These are phyloP conservation scores for Aphyosemion australe DNA, from an alignment of 2,113 vertebrate species.

Conservation along the genomic window DNA sequence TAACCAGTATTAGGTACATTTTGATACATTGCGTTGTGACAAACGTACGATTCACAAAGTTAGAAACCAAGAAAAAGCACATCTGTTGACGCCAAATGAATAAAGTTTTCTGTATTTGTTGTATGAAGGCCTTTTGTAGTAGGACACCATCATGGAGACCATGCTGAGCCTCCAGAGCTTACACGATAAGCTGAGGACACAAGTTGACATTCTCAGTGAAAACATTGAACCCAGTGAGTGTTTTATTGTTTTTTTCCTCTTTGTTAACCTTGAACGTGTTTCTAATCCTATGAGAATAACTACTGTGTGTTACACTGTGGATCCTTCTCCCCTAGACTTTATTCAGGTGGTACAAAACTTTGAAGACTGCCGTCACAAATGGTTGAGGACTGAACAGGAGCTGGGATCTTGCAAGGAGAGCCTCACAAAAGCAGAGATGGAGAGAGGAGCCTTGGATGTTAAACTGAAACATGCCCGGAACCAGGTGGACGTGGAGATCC, in stretches of 20 bases:
- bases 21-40: too few relatives aligned
- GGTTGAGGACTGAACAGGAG: conserved; percentile 84
- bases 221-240: conserved; percentile 90
- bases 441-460: conserved; percentile 89
- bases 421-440: conserved; percentile 89
- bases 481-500: conserved; percentile 97
- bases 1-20: background rate
- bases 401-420: conserved; percentile 85
- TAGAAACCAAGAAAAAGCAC: too few relatives aligned
- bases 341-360: conserved; percentile 91
- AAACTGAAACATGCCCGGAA: conserved; percentile 98
- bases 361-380: conserved; percentile 87
- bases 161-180: conserved; percentile 82
- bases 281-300: too few relatives aligned
- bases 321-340: conserved; percentile 80
- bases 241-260: background rate
- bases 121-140: conserved; percentile 22
- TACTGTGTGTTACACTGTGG: background rate
- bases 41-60: too few relatives aligned
- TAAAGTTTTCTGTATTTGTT: background rate
- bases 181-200: conserved; percentile 83
- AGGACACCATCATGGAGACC: conserved; percentile 86
- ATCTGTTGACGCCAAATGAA: background rate
- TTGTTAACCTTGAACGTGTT: background rate
- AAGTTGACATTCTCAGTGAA: conserved; percentile 87